Percentiles rank a stretch among this genome's conserved stretches.
Evolutionary conservation across 2,797 vertebrate species (phyloP).

Genomic region (Mormyrus hasselquistii): DNA sequence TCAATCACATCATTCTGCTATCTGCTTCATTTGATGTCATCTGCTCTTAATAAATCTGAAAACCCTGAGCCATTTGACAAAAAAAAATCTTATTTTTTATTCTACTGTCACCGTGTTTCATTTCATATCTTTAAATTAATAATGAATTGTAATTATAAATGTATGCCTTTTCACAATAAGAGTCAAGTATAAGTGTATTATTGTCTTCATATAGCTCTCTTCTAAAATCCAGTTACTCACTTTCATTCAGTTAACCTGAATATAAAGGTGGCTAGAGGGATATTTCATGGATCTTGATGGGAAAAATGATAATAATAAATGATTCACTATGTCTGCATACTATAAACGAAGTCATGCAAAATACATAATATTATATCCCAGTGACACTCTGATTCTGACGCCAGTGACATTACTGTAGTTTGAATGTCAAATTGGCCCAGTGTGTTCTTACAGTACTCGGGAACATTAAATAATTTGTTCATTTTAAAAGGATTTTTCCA

Average conservation of each 20-base stretch:
- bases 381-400: background rate
- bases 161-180: background rate
- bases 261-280: background rate
- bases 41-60: constrained; percentile 3
- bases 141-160: background rate
- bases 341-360: background rate
- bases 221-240: background rate
- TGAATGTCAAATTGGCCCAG: background rate
- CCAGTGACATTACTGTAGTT: background rate
- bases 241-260: background rate
- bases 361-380: background rate
- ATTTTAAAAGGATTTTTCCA: background rate
- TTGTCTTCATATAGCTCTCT: background rate
- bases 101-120: background rate
- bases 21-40: constrained; percentile 11
- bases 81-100: background rate
- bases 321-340: background rate
- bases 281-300: background rate
- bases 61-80: background rate
- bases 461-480: background rate
- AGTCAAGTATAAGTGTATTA: background rate
- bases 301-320: background rate
- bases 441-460: background rate
- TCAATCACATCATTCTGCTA: background rate
- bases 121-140: background rate